Evolutionary conservation across 2,888 invertebrate genomes (phyloP).

Genomic region (Hydroisotoma schaefferi): DNA sequence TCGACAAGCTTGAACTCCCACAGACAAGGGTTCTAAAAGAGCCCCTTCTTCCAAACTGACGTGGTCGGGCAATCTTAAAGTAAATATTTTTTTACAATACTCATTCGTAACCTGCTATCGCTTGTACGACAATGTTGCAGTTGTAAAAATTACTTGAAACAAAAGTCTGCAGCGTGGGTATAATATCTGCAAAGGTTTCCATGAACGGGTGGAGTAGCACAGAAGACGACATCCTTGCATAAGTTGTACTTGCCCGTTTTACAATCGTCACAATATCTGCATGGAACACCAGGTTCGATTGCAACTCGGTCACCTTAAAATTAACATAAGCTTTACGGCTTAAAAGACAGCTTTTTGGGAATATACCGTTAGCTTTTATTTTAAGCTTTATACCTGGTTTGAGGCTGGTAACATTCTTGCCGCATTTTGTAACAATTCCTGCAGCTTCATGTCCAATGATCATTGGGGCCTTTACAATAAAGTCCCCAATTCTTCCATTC

Average conservation of each 20-base stretch:
- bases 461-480: constrained; percentile 83
- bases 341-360: no score
- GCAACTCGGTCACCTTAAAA: constrained; percentile 1
- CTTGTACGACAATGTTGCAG: background rate
- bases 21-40: constrained; percentile 84
- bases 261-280: constrained; percentile 78
- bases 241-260: constrained; percentile 87
- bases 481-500: constrained; percentile 79
- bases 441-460: constrained; percentile 89
- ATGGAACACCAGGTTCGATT: constrained; percentile 74
- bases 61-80: constrained; percentile 75
- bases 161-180: constrained; percentile 85
- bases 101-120: background rate
- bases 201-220: constrained; percentile 91
- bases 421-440: constrained; percentile 66
- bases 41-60: constrained; percentile 91
- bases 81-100: background rate
- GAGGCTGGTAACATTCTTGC: constrained; percentile 57
- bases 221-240: constrained; percentile 80
- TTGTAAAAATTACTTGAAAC: constrained; percentile 64
- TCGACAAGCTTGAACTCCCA: constrained; percentile 89
- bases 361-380: no score
- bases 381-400: constrained; percentile 56
- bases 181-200: constrained; percentile 85
- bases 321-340: background rate